Percentiles rank a stretch among this genome's conserved stretches.
Evolutionary conservation across 2,797 vertebrate species (phyloP).

Genomic region (Peromyscus melanophrys): DNA sequence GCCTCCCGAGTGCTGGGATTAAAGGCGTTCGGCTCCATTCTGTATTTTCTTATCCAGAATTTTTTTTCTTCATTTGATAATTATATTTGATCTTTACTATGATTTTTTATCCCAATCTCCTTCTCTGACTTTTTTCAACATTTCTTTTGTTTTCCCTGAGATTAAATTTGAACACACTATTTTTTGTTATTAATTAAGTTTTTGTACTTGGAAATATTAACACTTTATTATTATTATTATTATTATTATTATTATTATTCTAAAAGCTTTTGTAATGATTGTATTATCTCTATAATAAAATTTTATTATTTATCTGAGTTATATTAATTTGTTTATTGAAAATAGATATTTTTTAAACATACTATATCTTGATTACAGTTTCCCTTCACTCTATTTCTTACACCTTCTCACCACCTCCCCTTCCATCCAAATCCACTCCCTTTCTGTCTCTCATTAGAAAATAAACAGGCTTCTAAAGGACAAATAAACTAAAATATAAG

Average conservation of each 20-base stretch:
- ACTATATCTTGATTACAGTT: not conserved
- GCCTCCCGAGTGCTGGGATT: too few relatives aligned
- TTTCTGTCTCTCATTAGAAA: not conserved
- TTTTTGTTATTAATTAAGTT: not conserved
- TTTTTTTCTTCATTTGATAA: conserved; percentile 26
- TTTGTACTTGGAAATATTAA: conserved; percentile 13
- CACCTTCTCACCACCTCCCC: not conserved
- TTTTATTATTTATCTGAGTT: not conserved
- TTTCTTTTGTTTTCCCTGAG: conserved; percentile 2
- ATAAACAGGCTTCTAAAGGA: not conserved
- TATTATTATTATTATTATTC: not conserved
- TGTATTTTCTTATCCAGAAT: not conserved
- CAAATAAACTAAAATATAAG: not conserved
- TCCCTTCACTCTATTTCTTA: not conserved
- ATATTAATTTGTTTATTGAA: not conserved
- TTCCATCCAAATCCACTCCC: not conserved
- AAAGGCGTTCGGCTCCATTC: not conserved
- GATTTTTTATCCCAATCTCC: not conserved
- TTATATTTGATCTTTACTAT: not conserved
- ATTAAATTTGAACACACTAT: not conserved
- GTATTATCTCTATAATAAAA: not conserved
- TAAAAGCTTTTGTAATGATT: not conserved
- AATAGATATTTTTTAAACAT: not conserved
- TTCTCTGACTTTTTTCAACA: not conserved
- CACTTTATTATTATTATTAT: not conserved